Percentiles rank a stretch among this genome's conserved stretches.
Conservation (phyloP, 2,888 invertebrate species). For the Nemotelus pantherinus region DNA sequence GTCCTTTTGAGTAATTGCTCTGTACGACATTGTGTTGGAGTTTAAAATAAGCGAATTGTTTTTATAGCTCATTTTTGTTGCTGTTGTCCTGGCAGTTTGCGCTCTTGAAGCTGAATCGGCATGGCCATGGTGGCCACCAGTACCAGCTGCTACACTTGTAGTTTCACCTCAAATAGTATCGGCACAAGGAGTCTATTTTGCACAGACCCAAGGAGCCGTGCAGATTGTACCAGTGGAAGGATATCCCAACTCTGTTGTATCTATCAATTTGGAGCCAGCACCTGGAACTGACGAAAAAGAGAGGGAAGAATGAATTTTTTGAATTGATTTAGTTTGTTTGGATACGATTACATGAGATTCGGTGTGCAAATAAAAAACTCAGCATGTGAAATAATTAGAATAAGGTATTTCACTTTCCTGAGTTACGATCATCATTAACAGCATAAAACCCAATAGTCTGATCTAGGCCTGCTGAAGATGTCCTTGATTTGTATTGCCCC, state of each 20-base stretch:
- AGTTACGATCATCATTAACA: too few relatives aligned
- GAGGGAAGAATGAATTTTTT: not conserved
- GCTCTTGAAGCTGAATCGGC: not conserved
- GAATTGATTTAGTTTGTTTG: too few relatives aligned
- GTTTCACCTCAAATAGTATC: not conserved
- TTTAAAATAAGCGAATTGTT: not conserved
- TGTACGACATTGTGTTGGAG: too few relatives aligned
- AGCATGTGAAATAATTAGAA: too few relatives aligned
- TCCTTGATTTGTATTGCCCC: too few relatives aligned
- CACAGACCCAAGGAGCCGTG: constrained; percentile 63
- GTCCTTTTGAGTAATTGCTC: too few relatives aligned
- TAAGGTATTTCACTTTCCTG: too few relatives aligned
- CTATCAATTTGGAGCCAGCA: constrained; percentile 64
- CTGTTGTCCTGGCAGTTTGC: not conserved
- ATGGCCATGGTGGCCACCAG: not conserved
- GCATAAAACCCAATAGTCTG: too few relatives aligned
- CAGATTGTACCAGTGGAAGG: constrained; percentile 65
- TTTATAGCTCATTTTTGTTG: not conserved
- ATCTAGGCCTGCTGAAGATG: too few relatives aligned
- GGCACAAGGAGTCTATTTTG: constrained; percentile 62
- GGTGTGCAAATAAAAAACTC: too few relatives aligned
- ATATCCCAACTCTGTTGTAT: constrained; percentile 54
- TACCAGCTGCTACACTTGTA: not conserved
- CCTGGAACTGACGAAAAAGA: constrained; percentile 60
- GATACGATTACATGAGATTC: too few relatives aligned